Conservation (phyloP, 2,113 vertebrate genomes). For the Trogon melanurus region DNA sequence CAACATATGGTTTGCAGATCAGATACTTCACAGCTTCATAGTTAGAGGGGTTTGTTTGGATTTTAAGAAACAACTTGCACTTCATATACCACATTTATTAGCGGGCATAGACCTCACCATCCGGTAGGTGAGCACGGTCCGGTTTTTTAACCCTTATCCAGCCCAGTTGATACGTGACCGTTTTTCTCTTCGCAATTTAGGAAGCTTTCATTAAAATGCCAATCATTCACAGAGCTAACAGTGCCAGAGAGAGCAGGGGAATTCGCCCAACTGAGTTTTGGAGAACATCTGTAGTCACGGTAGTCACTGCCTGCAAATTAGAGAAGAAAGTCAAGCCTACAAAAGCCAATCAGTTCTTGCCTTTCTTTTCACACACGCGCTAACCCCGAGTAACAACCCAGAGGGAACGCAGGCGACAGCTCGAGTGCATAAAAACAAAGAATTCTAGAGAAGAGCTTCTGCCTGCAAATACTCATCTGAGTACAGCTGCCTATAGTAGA, state of each 20-base stretch:
- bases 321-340: not conserved
- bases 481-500: not conserved
- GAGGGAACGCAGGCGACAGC: not conserved
- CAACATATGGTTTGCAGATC: conserved; percentile 1
- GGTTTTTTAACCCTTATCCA: not conserved
- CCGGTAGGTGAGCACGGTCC: not conserved
- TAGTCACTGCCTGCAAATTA: not conserved
- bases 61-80: not conserved
- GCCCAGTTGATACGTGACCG: not conserved
- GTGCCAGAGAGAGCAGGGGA: not conserved
- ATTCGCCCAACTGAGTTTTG: not conserved
- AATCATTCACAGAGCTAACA: not conserved
- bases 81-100: not conserved
- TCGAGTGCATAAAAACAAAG: not conserved
- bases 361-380: not conserved
- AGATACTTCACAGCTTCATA: not conserved
- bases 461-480: not conserved
- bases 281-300: not conserved
- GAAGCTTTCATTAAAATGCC: not conserved
- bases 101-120: not conserved
- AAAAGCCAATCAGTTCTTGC: not conserved
- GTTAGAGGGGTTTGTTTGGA: not conserved
- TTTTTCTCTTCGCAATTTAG: not conserved
- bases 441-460: not conserved
- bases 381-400: not conserved